Conservation (phyloP, 2,888 invertebrate species). For the Drosophila phalerata region DNA sequence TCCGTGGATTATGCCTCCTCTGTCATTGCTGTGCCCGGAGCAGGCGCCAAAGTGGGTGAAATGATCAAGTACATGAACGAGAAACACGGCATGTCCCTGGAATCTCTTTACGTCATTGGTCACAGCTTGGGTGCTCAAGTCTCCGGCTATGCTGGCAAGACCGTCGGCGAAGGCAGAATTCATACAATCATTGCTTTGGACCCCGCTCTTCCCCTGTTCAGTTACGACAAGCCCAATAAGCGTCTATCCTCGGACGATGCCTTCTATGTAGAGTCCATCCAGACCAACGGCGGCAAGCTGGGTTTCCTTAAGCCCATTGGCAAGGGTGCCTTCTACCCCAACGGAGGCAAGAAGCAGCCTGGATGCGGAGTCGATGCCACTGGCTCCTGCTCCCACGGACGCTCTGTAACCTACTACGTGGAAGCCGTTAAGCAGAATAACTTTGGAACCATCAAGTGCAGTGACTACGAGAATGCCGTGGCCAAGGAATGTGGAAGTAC, state of each 20-base stretch:
- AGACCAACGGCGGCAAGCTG: constrained; percentile 75
- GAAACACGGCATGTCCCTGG: constrained; percentile 85
- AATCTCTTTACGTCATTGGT: constrained; percentile 86
- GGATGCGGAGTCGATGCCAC: constrained; percentile 85
- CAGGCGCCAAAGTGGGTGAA: constrained; percentile 69
- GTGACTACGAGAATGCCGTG: constrained; percentile 75
- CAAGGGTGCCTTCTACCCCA: constrained; percentile 86
- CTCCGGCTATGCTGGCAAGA: constrained; percentile 87
- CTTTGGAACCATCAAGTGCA: constrained; percentile 66
- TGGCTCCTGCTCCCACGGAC: constrained; percentile 84
- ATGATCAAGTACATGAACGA: constrained; percentile 84
- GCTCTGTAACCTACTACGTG: constrained; percentile 84
- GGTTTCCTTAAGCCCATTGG: constrained; percentile 81
- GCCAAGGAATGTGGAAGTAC: constrained; percentile 59
- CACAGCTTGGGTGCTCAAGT: constrained; percentile 88
- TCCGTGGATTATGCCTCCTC: constrained; percentile 87
- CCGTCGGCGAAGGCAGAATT: constrained; percentile 86
- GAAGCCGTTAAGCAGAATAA: constrained; percentile 83
- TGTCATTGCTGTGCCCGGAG: constrained; percentile 82
- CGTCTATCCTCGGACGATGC: constrained; percentile 72
- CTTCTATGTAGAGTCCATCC: constrained; percentile 79
- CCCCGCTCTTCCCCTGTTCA: constrained; percentile 76
- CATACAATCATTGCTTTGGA: constrained; percentile 87
- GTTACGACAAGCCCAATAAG: constrained; percentile 53
- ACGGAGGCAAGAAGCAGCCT: constrained; percentile 86